A percentile compares a stretch with the other conserved stretches of the same genome.
Conservation (phyloP, 1,140 invertebrate genomes). For the Bursaphelenchus mucronatus region DNA sequence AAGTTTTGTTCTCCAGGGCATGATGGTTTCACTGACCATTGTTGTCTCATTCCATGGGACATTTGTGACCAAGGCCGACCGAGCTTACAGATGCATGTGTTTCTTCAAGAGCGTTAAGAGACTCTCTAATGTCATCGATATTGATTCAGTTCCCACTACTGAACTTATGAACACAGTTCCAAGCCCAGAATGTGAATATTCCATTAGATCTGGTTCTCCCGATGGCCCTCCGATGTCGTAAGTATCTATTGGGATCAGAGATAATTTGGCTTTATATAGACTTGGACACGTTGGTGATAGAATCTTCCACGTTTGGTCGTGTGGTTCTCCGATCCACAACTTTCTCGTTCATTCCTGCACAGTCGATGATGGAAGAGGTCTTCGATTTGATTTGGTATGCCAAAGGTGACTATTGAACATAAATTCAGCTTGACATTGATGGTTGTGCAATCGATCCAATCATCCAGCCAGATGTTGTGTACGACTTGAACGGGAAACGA, state of each 20-base stretch:
- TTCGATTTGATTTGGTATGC: slow-evolving; percentile 48
- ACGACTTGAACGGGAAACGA: slow-evolving; percentile 36
- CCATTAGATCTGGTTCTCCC: slow-evolving; percentile 19
- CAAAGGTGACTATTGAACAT: not conserved
- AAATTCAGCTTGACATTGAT: slow-evolving; percentile 48
- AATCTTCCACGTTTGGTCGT: slow-evolving; percentile 58
- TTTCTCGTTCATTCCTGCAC: slow-evolving; percentile 57
- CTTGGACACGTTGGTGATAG: slow-evolving; percentile 55
- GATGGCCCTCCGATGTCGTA: slow-evolving; percentile 12
- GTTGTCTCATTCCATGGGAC: slow-evolving; percentile 58
- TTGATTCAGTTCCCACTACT: slow-evolving; percentile 45
- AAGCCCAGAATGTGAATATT: slow-evolving; percentile 41
- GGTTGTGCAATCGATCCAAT: slow-evolving; percentile 56
- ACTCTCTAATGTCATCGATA: slow-evolving; percentile 54
- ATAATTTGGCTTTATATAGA: slow-evolving; percentile 22
- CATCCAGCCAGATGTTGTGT: slow-evolving; percentile 56
- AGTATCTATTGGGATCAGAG: not conserved
- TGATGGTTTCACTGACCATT: slow-evolving; percentile 57
- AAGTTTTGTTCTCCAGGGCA: slow-evolving; percentile 31
- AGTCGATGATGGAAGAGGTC: slow-evolving; percentile 54
- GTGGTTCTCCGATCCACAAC: slow-evolving; percentile 50
- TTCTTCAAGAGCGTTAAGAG: slow-evolving; percentile 57
- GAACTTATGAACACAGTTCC: slow-evolving; percentile 52
- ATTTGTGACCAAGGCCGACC: slow-evolving; percentile 54
- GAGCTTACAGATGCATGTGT: slow-evolving; percentile 57